phyloP scores from a whole-genome alignment of 37 sponge, comb jelly and placozoan species.

The Eunapius fragilis region DNA sequence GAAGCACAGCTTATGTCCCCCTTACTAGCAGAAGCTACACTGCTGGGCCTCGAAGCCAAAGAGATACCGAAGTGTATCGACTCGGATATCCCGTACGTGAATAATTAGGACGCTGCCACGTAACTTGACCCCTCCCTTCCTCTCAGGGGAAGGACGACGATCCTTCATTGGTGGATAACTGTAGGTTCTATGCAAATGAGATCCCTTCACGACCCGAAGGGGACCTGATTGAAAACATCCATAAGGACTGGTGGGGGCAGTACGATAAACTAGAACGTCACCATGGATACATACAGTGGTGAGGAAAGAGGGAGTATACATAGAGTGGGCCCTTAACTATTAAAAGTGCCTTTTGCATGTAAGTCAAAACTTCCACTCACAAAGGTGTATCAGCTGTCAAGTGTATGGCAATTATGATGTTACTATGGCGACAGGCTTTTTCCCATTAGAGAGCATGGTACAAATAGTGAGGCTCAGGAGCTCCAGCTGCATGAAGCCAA shows the following conservation, averaged over 20 bases:
- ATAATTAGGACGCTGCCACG: no score
- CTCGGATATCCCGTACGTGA: no score
- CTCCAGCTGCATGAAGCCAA: constrained; percentile 68
- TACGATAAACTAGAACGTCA: constrained; percentile 34
- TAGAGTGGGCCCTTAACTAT: no score
- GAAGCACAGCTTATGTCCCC: no score
- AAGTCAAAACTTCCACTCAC: no score
- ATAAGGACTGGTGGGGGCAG: constrained; percentile 27
- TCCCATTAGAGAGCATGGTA: constrained; percentile 72
- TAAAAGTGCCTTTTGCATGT: no score
- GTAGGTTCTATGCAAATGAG: constrained; percentile 11
- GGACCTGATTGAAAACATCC: constrained; percentile 27
- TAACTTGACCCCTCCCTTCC: no score
- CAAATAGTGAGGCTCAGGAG: constrained; percentile 66
- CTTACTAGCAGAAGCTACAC: no score
- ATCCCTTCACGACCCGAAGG: neutral
- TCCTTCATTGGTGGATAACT: constrained; percentile 2
- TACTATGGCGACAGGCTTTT: constrained; percentile 51
- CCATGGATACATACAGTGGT: constrained; percentile 34
- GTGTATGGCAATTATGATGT: constrained; percentile 6
- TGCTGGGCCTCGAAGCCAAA: no score
- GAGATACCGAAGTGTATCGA: no score
- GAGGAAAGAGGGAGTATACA: no score
- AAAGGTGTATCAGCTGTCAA: neutral
- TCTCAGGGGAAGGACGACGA: neutral